phyloP scores from a whole-genome alignment of 2,113 vertebrate genomes.

The Nothocercus nigrocapillus region DNA sequence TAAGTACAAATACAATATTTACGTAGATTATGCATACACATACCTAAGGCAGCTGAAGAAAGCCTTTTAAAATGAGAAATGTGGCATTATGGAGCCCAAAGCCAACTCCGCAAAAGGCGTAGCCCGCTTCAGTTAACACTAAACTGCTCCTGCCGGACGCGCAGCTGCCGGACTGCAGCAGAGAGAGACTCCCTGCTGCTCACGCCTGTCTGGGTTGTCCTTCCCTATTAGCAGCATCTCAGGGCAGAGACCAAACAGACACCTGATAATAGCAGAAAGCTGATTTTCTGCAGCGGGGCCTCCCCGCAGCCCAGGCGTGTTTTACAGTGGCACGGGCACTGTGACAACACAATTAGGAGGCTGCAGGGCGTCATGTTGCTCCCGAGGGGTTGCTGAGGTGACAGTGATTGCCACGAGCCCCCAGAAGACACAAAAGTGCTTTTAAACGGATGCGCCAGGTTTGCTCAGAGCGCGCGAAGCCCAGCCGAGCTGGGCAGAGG shows the following conservation, averaged over 20 bases:
- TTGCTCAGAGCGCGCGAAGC: neutral
- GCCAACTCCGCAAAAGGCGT: neutral
- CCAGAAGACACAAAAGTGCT: neutral
- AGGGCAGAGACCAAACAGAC: neutral
- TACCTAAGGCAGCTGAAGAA: neutral
- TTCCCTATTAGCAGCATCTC: neutral
- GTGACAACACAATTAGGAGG: neutral
- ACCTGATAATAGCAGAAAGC: neutral
- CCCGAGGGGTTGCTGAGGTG: neutral
- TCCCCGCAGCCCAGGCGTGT: neutral
- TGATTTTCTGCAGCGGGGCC: neutral
- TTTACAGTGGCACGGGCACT: neutral
- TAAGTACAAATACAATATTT: neutral
- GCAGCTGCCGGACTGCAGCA: neutral
- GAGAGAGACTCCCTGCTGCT: neutral
- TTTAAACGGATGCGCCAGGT: neutral
- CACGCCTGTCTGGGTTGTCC: neutral
- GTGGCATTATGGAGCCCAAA: neutral
- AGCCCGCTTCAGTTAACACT: neutral
- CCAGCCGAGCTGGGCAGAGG: accelerated
- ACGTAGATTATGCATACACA: neutral
- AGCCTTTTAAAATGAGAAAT: neutral
- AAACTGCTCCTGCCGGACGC: neutral
- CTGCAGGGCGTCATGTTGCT: neutral
- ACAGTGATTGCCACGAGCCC: neutral